A percentile compares a stretch with the other conserved stretches of the same genome.
These are phyloP conservation scores for Pelagia noctiluca DNA, from an alignment of 30 jellyfish, hydroid and myxozoan species.

Conservation along the genomic window DNA sequence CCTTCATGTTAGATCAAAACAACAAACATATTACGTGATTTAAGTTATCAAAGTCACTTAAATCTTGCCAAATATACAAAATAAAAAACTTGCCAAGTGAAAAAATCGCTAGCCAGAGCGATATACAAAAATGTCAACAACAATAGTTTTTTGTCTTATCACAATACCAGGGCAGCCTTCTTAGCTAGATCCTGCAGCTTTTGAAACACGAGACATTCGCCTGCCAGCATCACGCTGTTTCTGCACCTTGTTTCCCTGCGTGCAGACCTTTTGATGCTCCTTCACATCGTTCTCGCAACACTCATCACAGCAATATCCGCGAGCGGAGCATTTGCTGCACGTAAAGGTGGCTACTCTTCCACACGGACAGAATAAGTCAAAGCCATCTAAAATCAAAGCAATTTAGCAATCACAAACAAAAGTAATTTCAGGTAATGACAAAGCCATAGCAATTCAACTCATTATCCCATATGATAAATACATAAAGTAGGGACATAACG, in stretches of 20 bases:
- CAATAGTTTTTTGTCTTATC: too few species aligned
- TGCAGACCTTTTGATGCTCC: slow-evolving; percentile 62
- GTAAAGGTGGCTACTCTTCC: slow-evolving; percentile 53
- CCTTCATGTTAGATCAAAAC: too few species aligned
- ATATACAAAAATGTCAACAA: too few species aligned
- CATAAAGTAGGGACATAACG: too few species aligned
- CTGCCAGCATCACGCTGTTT: slow-evolving; percentile 55
- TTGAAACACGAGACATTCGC: slow-evolving; percentile 47
- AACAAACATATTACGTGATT: too few species aligned
- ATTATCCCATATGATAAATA: not conserved
- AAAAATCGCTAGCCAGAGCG: too few species aligned
- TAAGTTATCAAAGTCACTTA: too few species aligned
- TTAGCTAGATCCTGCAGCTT: too few species aligned
- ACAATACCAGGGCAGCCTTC: too few species aligned
- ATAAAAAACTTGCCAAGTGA: too few species aligned
- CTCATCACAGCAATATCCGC: slow-evolving; percentile 71
- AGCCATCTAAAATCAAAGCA: slow-evolving; percentile 54
- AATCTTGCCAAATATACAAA: too few species aligned
- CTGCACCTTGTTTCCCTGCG: slow-evolving; percentile 54
- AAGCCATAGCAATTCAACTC: not conserved
- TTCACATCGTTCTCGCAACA: slow-evolving; percentile 51
- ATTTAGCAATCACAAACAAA: not conserved
- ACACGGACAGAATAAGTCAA: slow-evolving; percentile 77
- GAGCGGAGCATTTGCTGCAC: slow-evolving; percentile 56
- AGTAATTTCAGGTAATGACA: not conserved